These are phyloP conservation scores for Smittia sp. DNA, from an alignment of 2,888 invertebrate species.

Conservation along the genomic window DNA sequence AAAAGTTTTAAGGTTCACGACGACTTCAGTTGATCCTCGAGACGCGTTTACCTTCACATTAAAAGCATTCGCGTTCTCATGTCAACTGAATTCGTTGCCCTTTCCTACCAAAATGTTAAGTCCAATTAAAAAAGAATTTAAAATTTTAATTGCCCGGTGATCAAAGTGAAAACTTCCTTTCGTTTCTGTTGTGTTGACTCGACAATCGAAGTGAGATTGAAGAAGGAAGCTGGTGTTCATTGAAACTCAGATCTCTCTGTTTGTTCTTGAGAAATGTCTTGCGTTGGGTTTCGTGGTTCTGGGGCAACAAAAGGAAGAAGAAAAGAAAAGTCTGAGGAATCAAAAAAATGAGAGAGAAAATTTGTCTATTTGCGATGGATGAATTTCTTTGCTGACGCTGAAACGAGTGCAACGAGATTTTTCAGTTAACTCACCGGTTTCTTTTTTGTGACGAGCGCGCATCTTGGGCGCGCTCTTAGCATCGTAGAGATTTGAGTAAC, in stretches of 20 bases:
- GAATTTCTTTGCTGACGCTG: conserved; percentile 19
- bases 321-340: conserved; percentile 48
- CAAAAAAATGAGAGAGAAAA: conserved; percentile 42
- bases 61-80: too few species aligned
- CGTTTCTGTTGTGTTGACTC: background rate
- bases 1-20: too few species aligned
- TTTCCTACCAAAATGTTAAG: too few species aligned
- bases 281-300: conserved; percentile 48
- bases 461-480: conserved; percentile 25
- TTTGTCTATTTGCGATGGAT: conserved; percentile 39
- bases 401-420: background rate
- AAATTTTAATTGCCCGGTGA: background rate
- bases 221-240: background rate
- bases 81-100: background rate
- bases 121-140: conserved; percentile 6
- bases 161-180: background rate
- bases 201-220: background rate
- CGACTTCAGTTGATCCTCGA: too few species aligned
- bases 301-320: conserved; percentile 56
- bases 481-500: conserved; percentile 39
- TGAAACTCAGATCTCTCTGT: conserved; percentile 37
- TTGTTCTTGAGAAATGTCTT: background rate
- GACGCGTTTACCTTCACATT: too few species aligned
- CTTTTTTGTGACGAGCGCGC: too few species aligned
- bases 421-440: background rate